Conservation (phyloP, 2,797 vertebrate species). For the Vireo griseus region DNA sequence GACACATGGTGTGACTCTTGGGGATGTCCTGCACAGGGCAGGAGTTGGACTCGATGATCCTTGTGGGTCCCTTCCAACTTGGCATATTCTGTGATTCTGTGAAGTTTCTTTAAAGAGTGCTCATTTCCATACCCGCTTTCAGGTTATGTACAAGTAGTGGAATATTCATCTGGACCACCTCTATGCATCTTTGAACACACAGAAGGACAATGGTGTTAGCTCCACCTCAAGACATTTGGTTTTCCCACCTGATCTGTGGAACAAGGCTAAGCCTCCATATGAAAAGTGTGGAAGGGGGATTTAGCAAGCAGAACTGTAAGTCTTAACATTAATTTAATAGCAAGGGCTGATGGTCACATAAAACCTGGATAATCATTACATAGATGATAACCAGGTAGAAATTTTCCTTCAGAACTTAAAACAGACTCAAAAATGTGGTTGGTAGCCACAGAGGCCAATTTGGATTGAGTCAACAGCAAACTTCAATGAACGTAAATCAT, state of each 20-base stretch:
- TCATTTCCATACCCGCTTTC: neutral
- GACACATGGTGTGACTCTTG: no score
- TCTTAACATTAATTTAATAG: neutral
- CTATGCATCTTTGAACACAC: neutral
- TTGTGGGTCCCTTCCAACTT: no score
- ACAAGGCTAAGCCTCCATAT: neutral
- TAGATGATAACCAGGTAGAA: neutral
- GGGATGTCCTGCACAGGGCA: no score
- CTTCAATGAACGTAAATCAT: neutral
- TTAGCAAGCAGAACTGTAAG: neutral
- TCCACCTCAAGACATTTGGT: neutral
- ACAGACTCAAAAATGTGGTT: neutral
- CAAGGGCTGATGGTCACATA: neutral
- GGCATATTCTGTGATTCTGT: neutral
- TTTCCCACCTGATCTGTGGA: neutral
- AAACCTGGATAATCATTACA: neutral
- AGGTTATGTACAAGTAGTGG: neutral
- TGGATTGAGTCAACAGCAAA: neutral
- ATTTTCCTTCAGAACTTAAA: neutral
- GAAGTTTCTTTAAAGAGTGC: neutral
- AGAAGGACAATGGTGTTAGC: neutral
- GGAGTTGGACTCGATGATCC: no score
- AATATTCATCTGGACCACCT: neutral
- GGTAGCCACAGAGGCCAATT: neutral
- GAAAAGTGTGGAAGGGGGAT: neutral